A percentile compares a stretch with the other conserved stretches of the same genome.
phyloP scores from a whole-genome alignment of 2,797 vertebrate species.

The Lagorchestes hirsutus region DNA sequence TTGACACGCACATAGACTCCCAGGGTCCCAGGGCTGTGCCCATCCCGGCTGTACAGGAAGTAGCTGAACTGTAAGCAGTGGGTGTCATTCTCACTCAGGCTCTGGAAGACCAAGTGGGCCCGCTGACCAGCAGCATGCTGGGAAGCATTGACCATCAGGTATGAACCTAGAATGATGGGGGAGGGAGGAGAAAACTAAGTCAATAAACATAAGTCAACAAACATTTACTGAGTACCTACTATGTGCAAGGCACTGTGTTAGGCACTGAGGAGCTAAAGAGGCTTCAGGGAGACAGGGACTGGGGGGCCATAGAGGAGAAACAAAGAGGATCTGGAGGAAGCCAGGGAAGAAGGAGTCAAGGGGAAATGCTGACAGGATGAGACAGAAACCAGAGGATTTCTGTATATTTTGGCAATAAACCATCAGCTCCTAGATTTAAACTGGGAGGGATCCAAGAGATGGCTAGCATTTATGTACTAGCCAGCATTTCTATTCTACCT shows the following conservation, averaged over 20 bases:
- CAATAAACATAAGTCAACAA: background rate
- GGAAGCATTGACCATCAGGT: slow-evolving; percentile 97
- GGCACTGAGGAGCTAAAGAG: background rate
- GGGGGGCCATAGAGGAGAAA: background rate
- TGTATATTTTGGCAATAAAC: slow-evolving; percentile 1
- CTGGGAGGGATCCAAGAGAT: background rate
- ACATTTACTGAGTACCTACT: background rate
- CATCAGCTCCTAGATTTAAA: background rate
- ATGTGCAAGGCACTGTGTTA: background rate
- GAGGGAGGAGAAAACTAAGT: background rate
- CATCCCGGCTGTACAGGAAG: slow-evolving; percentile 95
- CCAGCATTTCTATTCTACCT: background rate
- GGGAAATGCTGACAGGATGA: background rate
- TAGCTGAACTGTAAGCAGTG: slow-evolving; percentile 99
- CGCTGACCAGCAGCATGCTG: slow-evolving; percentile 91
- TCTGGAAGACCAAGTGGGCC: slow-evolving; percentile 92
- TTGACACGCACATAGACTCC: slow-evolving; percentile 92
- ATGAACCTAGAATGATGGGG: slow-evolving; percentile 89
- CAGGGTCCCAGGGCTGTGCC: slow-evolving; percentile 93
- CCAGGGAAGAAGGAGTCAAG: background rate
- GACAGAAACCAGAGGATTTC: background rate
- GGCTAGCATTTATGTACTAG: background rate
- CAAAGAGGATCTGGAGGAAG: background rate
- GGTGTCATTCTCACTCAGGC: slow-evolving; percentile 96
- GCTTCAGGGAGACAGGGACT: background rate